Base-by-base conservation (phyloP, 2,113 vertebrate species). In the Coryphaenoides rupestris region DNA sequence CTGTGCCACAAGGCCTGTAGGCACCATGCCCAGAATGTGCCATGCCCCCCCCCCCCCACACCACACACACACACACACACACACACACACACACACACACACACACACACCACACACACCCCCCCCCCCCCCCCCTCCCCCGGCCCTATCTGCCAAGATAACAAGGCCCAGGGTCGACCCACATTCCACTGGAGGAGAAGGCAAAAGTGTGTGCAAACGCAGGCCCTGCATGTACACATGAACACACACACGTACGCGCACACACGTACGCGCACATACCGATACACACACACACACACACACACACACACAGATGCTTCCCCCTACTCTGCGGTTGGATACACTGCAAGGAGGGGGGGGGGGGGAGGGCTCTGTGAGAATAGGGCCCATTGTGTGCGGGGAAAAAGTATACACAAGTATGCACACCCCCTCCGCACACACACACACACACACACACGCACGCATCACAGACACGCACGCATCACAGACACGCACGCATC, bases 1-100 rank as follows among this genome's bases (percentile, higher is more conserved):
- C 33, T 40, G 9, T 40, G 33, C 33, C 33, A 40, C 33, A 40
- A 40, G 58, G 54, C 66, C 74, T 21, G 53, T 24, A 69, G 85
- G 84, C 84, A 67, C 26, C 40, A 56, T 68, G 79, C 84, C 84
- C 80, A 82, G 82, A 84, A 82, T 86, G 79, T 77, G 72, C 77
- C 71, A 70, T 12, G 33, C 33, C 33, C 33, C 33, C 13, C 6
- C 6, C 7, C 33, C 33, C 33, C 33, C 7, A 7, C 33, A 5
- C 28, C 28, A 19, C 15, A 55, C n/a, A n/a, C n/a, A n/a, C n/a
- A n/a, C n/a, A n/a, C n/a, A n/a, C n/a, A n/a, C n/a, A n/a, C n/a
- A n/a, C n/a, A n/a, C n/a, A n/a, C n/a, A n/a, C n/a, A n/a, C n/a
- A n/a, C n/a, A n/a, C n/a, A n/a, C n/a, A n/a, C n/a, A n/a, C n/a